These are phyloP conservation scores for Crocodylus rhombifer DNA, from an alignment of 2,797 vertebrate species.

Conservation along the genomic window DNA sequence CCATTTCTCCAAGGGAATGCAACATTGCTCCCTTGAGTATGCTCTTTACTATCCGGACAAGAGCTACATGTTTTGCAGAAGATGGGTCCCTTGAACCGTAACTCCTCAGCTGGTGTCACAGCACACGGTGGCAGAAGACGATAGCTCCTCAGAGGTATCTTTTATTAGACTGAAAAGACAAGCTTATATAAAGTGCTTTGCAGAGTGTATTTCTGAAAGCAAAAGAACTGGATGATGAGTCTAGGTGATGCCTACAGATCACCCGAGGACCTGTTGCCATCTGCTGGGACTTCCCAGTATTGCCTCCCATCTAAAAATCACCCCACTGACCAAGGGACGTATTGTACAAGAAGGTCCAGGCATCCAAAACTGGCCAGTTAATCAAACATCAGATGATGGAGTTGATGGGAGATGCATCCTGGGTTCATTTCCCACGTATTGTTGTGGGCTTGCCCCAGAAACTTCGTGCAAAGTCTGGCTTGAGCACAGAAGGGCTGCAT, in stretches of 20 bases:
- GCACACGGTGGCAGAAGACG: neutral
- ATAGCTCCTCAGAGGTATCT: neutral
- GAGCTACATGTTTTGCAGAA: neutral
- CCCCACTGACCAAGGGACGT: neutral
- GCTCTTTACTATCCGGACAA: neutral
- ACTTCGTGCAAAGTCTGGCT: neutral
- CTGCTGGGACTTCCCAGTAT: conserved; percentile 65
- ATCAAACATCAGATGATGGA: accelerated
- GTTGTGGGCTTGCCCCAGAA: neutral
- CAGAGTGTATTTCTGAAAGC: neutral
- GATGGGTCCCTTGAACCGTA: accelerated
- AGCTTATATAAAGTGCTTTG: accelerated
- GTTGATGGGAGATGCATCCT: neutral
- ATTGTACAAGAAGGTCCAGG: neutral
- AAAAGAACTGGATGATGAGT: neutral
- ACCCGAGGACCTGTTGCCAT: conserved; percentile 73
- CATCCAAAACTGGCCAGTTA: neutral
- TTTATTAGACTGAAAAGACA: accelerated
- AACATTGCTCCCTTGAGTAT: accelerated
- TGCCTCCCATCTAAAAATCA: neutral
- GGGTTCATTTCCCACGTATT: neutral
- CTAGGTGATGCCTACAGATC: conserved; percentile 24
- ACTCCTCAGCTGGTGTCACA: neutral
- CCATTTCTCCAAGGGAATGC: neutral
- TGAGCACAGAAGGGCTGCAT: neutral